Conservation (phyloP, 2,888 invertebrate genomes). For the Gryllus longicercus region DNA sequence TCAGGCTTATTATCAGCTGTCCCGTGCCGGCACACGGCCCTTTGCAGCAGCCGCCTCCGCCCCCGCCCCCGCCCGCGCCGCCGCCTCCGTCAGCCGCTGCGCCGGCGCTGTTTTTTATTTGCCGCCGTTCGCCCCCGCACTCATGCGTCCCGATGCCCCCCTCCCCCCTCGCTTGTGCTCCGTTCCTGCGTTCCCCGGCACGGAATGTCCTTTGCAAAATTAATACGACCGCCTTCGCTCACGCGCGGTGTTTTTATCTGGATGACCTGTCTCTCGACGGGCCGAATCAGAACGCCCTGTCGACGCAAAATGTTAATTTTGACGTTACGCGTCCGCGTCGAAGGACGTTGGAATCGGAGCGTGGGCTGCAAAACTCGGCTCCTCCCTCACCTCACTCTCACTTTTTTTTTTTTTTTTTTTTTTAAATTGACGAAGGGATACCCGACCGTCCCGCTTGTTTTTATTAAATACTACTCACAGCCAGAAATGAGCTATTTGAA, state of each 20-base stretch:
- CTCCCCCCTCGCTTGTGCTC: background rate
- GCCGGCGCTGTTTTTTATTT: background rate
- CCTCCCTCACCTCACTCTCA: too few relatives aligned
- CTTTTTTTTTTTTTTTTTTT: too few relatives aligned
- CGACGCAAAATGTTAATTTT: background rate
- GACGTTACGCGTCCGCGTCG: background rate
- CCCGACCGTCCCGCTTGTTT: background rate
- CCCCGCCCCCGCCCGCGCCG: background rate
- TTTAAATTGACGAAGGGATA: too few relatives aligned
- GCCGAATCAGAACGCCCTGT: background rate
- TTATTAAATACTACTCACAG: background rate
- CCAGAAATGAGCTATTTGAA: background rate
- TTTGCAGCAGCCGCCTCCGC: background rate
- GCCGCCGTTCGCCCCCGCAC: background rate
- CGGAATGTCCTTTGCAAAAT: background rate
- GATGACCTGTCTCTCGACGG: background rate
- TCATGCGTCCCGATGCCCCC: background rate
- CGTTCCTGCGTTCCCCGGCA: too few relatives aligned
- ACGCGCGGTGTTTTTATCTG: background rate
- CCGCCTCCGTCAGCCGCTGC: background rate
- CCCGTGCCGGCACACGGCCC: background rate
- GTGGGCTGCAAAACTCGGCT: too few relatives aligned
- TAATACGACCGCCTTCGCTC: background rate
- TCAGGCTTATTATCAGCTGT: constrained; percentile 17
- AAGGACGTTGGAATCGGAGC: too few relatives aligned